Evolutionary conservation across 2,797 vertebrate species (phyloP).

Genomic region (Phrynocephalus forsythii): DNA sequence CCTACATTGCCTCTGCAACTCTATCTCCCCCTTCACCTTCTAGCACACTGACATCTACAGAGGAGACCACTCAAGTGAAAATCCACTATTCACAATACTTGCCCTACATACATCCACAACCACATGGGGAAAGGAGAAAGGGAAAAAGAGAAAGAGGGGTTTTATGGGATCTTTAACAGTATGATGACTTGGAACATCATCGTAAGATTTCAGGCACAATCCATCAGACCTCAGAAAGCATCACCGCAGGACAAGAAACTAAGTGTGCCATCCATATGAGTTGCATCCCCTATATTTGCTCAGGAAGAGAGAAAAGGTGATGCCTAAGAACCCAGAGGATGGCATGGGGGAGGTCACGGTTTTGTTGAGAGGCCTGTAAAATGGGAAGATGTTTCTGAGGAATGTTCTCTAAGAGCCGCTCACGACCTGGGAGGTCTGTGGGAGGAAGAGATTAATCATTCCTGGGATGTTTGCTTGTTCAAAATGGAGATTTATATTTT

Average conservation of each 20-base stretch:
- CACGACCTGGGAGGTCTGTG: conserved; percentile 18
- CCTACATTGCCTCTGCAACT: background rate
- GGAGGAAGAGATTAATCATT: conserved; percentile 6
- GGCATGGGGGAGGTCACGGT: background rate
- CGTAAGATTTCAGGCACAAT: background rate
- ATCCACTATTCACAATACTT: too few species aligned
- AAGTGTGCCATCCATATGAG: background rate
- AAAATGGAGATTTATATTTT: conserved; percentile 34
- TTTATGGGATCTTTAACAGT: background rate
- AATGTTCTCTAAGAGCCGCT: background rate
- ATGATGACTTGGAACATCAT: background rate
- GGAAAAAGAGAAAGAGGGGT: too few species aligned
- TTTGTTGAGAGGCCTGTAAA: background rate
- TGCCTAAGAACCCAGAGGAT: background rate
- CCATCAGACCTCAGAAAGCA: background rate
- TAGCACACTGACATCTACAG: too few species aligned
- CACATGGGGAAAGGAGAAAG: too few species aligned
- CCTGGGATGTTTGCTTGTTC: background rate
- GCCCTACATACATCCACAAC: too few species aligned
- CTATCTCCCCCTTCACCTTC: too few species aligned
- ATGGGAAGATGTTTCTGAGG: background rate
- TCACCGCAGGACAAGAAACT: background rate
- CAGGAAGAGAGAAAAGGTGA: too few species aligned
- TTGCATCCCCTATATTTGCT: background rate
- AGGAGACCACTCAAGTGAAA: too few species aligned